Base-by-base conservation (phyloP, 2,888 invertebrate genomes). In the Pyrrhia umbra region DNA sequence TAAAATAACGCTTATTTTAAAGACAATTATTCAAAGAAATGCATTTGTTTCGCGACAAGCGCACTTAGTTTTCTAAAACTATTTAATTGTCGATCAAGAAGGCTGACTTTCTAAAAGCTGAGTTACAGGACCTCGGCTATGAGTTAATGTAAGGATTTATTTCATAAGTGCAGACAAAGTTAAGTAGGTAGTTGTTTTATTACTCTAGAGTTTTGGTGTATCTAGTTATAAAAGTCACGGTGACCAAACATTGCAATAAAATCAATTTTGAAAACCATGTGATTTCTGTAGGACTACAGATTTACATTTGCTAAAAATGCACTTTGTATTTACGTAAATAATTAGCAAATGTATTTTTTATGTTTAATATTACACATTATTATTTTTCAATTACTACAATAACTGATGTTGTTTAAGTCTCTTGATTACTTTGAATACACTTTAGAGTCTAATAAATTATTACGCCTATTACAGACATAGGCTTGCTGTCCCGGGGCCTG, bases 161-260 rank as follows among this genome's bases (percentile, higher is more conserved):
- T 68, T 78, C 47, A 45, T 68, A 75, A 75, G 68, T 57, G 46
- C 75, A 59, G 71, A 71, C 68, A 69, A 72, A 62, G 49, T 61
- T 69, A 75, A 46, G 20, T 75, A 60, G 43, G 49, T 61, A 47
- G 60, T 67, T 57, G 56, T 63, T 55, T 65, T 60, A 51, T 40
- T 46, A 60, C 55, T 58, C 54, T 63, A 66, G 47, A 55, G 21
- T 34, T 46, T 54, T 63, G 21, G 71, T 72, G 68, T 72, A 56
- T 6, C 16, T 79, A 68, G 64, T 61, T 79, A 51, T 42, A 47
- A 70, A 55, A 52, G 59, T 60, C 49, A 49, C 16, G 20, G 49
- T 65, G 70, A 75, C 70, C 69, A 75, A 77, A 79, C 46, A 54
- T 57, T 51, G 52, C 58, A 69, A 70, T 75, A 59, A 63, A 54